phyloP scores from a whole-genome alignment of 2,888 invertebrate species.

The Drosophila subsilvestris region DNA sequence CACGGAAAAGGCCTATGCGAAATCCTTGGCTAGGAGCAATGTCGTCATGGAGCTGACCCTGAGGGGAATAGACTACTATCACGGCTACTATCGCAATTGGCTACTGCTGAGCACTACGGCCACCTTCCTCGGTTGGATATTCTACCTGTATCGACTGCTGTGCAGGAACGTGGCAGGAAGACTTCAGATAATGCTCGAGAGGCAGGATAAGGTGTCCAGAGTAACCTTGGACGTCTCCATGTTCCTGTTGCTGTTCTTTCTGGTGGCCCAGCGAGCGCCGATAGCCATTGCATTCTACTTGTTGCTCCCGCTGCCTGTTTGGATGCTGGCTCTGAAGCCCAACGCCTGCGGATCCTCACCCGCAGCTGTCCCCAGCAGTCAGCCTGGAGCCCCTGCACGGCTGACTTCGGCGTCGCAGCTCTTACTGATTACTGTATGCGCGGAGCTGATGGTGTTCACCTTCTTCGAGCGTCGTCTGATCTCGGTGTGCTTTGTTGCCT shows the following conservation, averaged over 20 bases:
- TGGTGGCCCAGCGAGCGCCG: conserved; percentile 87
- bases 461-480: conserved; percentile 80
- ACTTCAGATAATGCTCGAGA: background rate
- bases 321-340: conserved; percentile 62
- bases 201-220: background rate
- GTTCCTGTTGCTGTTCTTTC: conserved; percentile 51
- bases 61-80: conserved; percentile 92
- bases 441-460: conserved; percentile 78
- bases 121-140: conserved; percentile 90
- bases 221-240: background rate
- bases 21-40: conserved; percentile 84
- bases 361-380: background rate
- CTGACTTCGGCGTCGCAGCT: conserved; percentile 42
- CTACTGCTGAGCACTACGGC: conserved; percentile 88
- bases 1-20: conserved; percentile 15
- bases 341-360: background rate
- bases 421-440: conserved; percentile 79
- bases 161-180: background rate
- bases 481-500: conserved; percentile 74
- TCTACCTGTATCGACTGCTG: conserved; percentile 84
- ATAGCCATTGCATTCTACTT: conserved; percentile 88
- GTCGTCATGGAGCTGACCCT: conserved; percentile 88
- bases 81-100: conserved; percentile 92
- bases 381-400: background rate
- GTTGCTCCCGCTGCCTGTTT: conserved; percentile 86